phyloP scores from a whole-genome alignment of 2,797 vertebrate genomes.

The Sebastes umbrosus region DNA sequence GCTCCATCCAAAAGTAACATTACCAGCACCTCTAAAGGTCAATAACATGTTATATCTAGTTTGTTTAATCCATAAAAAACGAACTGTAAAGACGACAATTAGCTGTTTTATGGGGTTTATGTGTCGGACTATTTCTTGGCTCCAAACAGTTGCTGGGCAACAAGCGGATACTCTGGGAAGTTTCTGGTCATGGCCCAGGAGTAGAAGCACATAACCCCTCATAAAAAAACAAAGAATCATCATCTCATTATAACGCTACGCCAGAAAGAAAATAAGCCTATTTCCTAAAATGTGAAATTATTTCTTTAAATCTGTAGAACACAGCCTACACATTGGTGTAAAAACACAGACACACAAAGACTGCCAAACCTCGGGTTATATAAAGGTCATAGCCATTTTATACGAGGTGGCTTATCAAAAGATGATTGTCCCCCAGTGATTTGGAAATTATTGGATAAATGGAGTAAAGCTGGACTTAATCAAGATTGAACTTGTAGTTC shows the following conservation, averaged over 20 bases:
- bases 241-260: background rate
- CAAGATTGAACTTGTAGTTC: conserved; percentile 23
- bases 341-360: background rate
- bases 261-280: background rate
- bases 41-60: background rate
- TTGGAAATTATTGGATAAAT: conserved; percentile 11
- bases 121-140: background rate
- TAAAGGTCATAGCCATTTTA: conserved; percentile 9
- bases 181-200: background rate
- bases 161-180: background rate
- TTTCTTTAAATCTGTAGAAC: background rate
- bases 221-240: background rate
- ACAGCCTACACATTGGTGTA: background rate
- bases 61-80: background rate
- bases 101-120: background rate
- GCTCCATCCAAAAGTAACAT: background rate
- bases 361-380: background rate
- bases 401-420: background rate
- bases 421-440: background rate
- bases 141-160: background rate
- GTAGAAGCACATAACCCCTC: background rate
- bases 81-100: background rate
- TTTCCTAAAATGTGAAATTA: background rate
- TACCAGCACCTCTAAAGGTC: background rate
- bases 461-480: conserved; percentile 11